Evolutionary conservation across 1,140 invertebrate genomes (phyloP).

Genomic region (Oedothorax gibbosus): DNA sequence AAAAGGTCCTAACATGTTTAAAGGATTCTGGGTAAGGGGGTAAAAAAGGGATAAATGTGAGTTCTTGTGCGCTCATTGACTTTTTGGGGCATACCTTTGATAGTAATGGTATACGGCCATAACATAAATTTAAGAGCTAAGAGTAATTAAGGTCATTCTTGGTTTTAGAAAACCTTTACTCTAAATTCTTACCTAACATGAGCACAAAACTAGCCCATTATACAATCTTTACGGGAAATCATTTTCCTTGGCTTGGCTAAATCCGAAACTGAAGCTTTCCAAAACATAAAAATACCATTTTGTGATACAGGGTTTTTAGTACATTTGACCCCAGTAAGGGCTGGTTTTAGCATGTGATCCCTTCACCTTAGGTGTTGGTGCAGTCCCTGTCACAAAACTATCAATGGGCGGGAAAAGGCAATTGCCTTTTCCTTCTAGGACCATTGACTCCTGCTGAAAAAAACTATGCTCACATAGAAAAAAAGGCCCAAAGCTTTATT

Average conservation of each 20-base stretch:
- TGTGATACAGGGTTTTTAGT: conserved; percentile 61
- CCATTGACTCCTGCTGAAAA: conserved; percentile 67
- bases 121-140: conserved; percentile 67
- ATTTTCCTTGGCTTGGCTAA: conserved; percentile 63
- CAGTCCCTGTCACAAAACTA: conserved; percentile 69
- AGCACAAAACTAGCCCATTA: conserved; percentile 59
- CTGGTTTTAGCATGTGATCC: conserved; percentile 70
- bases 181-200: conserved; percentile 67
- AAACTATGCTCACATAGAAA: conserved; percentile 72
- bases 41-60: conserved; percentile 68
- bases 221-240: conserved; percentile 63
- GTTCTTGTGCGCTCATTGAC: conserved; percentile 64
- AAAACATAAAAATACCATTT: conserved; percentile 63
- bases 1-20: conserved; percentile 63
- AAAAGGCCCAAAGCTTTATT: conserved; percentile 72
- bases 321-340: conserved; percentile 69
- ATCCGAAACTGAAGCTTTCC: conserved; percentile 63
- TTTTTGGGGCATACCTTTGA: conserved; percentile 68
- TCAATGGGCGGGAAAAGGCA: conserved; percentile 67
- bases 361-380: conserved; percentile 68
- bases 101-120: conserved; percentile 66
- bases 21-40: conserved; percentile 59
- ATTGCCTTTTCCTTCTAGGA: conserved; percentile 70
- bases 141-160: conserved; percentile 63
- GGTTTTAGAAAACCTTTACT: conserved; percentile 36